These are phyloP conservation scores for Melanerpes formicivorus DNA, from an alignment of 2,113 vertebrate species.

Conservation along the genomic window DNA sequence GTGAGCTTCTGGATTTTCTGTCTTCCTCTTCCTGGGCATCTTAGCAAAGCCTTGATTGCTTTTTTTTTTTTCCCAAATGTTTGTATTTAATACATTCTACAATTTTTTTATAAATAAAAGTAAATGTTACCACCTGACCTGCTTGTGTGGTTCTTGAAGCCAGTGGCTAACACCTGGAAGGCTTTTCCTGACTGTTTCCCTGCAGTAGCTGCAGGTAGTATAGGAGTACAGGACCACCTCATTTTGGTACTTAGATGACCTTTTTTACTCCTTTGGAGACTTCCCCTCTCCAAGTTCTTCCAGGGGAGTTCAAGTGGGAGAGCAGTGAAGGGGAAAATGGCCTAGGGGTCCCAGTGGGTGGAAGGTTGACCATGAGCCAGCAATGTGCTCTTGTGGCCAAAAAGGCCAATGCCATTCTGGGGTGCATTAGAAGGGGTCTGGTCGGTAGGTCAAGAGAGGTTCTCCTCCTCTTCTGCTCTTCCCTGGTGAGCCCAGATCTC, in stretches of 20 bases:
- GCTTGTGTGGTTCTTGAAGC: conserved; percentile 7
- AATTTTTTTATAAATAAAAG: conserved; percentile 72
- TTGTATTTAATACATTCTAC: conserved; percentile 67
- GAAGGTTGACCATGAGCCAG: too few species aligned
- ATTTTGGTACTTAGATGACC: background rate
- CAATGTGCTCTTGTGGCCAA: too few species aligned
- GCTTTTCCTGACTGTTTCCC: background rate
- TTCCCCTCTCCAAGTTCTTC: background rate
- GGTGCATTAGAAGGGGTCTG: too few species aligned
- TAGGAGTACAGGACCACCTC: background rate
- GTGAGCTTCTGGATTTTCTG: conserved; percentile 50
- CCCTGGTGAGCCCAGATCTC: too few species aligned
- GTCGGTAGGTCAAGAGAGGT: too few species aligned
- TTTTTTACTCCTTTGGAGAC: background rate
- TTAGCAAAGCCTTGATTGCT: conserved; percentile 29
- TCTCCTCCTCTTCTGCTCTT: too few species aligned
- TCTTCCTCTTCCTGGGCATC: conserved; percentile 62
- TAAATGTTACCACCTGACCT: conserved; percentile 39
- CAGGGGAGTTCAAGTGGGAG: background rate
- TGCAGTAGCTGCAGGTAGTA: background rate
- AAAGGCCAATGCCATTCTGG: too few species aligned
- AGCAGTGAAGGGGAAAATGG: too few species aligned
- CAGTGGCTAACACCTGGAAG: background rate
- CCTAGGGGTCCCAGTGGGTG: too few species aligned
- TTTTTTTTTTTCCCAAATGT: conserved; percentile 1